Evolutionary conservation across 2,113 vertebrate genomes (phyloP).

Genomic region (Pavo muticus): DNA sequence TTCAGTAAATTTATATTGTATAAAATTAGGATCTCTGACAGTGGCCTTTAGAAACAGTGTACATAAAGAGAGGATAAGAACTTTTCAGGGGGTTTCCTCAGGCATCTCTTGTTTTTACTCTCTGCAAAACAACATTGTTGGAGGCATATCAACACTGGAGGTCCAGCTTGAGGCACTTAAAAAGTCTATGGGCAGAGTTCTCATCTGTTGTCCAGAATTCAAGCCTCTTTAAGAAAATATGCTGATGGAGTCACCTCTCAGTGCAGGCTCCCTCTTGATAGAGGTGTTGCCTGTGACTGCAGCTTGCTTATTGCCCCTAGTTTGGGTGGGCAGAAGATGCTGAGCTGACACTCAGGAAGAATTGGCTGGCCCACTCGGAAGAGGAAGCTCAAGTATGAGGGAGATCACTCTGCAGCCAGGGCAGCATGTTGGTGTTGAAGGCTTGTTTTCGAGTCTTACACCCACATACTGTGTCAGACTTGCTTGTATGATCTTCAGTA

Average conservation of each 20-base stretch:
- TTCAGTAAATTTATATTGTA: not conserved
- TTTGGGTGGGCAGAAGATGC: not conserved
- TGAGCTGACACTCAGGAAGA: not conserved
- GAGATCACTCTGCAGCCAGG: not conserved
- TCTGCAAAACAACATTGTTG: not conserved
- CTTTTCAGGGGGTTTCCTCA: not conserved
- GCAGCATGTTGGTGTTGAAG: not conserved
- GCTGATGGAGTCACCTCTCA: not conserved
- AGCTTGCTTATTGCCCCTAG: not conserved
- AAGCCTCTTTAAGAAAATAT: not conserved
- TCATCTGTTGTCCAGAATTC: not conserved
- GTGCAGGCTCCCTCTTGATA: not conserved
- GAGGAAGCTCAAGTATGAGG: not conserved
- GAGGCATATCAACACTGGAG: not conserved
- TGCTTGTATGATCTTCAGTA: not conserved
- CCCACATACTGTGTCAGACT: not conserved
- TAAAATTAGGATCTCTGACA: not conserved
- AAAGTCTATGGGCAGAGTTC: not conserved
- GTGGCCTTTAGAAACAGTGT: not conserved
- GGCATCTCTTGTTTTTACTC: not conserved
- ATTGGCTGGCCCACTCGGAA: not conserved
- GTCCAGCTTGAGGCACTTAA: not conserved
- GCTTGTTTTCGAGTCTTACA: not conserved
- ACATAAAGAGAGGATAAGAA: not conserved
- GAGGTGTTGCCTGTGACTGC: not conserved